Evolutionary conservation across 2,113 vertebrate genomes (phyloP).

Genomic region (Pleuronectes platessa): DNA sequence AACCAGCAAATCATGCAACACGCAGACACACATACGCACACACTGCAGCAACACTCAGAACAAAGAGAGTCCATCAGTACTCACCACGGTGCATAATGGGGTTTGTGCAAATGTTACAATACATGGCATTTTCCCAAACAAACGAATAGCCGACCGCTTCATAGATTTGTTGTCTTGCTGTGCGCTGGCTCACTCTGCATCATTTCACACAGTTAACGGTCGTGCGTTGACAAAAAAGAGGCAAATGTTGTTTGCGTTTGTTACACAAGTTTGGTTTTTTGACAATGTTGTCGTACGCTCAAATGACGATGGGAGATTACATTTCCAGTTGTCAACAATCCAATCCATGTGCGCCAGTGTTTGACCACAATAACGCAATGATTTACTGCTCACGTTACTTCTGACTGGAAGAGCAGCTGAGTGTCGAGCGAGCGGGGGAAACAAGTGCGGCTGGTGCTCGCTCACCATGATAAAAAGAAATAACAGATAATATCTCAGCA

Average conservation of each 20-base stretch:
- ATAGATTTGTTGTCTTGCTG: constrained; percentile 80
- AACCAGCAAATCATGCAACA: constrained; percentile 69
- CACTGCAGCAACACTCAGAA: constrained; percentile 57
- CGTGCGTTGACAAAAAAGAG: not conserved
- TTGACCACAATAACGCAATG: not conserved
- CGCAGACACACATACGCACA: constrained; percentile 24
- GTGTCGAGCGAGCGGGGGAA: constrained; percentile 28
- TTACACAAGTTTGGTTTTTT: constrained; percentile 6
- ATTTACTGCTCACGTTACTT: constrained; percentile 10
- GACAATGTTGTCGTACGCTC: not conserved
- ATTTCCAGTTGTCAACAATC: not conserved
- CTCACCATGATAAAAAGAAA: not conserved
- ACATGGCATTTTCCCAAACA: constrained; percentile 48
- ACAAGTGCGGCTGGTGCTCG: constrained; percentile 25
- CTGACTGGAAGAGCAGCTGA: constrained; percentile 26
- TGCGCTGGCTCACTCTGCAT: constrained; percentile 45
- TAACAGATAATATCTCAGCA: constrained; percentile 16
- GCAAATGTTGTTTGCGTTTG: not conserved
- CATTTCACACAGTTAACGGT: constrained; percentile 8
- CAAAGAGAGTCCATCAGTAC: constrained; percentile 63
- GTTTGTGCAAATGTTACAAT: constrained; percentile 35
- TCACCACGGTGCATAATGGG: constrained; percentile 56
- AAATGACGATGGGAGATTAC: not conserved
- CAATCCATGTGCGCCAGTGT: not conserved
- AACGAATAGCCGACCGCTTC: constrained; percentile 50